Base-by-base conservation (phyloP, 2,888 invertebrate species). In the Opisthograptis luteolata region DNA sequence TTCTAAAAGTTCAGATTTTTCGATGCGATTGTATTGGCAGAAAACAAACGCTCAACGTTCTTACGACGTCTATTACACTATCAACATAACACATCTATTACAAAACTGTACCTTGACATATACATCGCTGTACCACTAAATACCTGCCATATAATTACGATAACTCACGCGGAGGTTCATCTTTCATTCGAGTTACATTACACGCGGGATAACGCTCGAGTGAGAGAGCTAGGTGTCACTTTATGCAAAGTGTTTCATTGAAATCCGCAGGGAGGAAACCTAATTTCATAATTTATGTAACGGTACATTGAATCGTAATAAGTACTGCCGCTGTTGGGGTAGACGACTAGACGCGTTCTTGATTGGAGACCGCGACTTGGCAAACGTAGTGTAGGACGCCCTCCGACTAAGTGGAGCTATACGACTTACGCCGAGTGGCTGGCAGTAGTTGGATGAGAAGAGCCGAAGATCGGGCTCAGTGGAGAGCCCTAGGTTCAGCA, bases 161-260 rank as follows among this genome's bases (percentile, higher is more conserved):
- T 60, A 60, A 47, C 55, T 60, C 55, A 60, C 44, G 52, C 32
- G 31, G 51, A 46, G 53, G 48, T 53, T 60, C 60, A 55, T 60
- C 58, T 54, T 54, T 58, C 60, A 58, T 59, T 31, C 36, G 32
- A 36, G 45, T 60, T 58, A 58, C 58, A 51, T 48, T 55, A 60
- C 48, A 35, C 43, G 37, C 14, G 49, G 42, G 43, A 43, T 49
- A 49, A 27, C 34, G 35, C 13, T 24, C 1, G 34, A 34, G 44
- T 39, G 8, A 0, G 15, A 14, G 37, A 49, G 39, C 17, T 34
- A 5, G 27, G 6, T 27, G 22, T 9, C n/a, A 3, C 3, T 20
- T 6, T 27, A 12, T 9, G 14, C 20, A n/a, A 37, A 19, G 10
- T 31, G 4, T 34, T 27, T 27, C 5, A 6, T 22, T 22, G 22